Base-by-base conservation (phyloP, 2,888 invertebrate species). In the Piscicola geometra region DNA sequence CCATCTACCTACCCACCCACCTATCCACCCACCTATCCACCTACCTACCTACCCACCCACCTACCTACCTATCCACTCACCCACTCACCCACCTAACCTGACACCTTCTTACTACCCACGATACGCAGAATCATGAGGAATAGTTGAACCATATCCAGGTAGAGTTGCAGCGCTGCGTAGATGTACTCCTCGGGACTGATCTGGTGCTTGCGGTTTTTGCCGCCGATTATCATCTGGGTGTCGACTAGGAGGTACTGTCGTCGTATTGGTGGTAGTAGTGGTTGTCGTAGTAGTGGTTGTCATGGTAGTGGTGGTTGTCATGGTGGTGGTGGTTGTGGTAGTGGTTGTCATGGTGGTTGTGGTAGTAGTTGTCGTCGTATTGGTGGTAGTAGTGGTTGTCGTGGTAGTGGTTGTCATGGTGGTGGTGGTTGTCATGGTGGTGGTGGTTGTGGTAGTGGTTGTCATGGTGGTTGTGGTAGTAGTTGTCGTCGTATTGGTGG, bases 151-250 rank as follows among this genome's bases (percentile, higher is more conserved):
- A 90, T 87, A 81, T 91, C 90, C 77, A 90, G 85, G 82, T 90
- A 90, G 76, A 90, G 86, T 81, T 88, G 88, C 50, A 89, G 85
- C 0, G 89, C 88, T 21, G 88, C 90, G 78, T 87, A 88, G 80
- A 90, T 87, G 81, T 90, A 88, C 82, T 90, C 90, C 82, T 90
- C 89, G 0, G 90, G 88, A 60, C 87, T 87, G 76, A 90, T 79
- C 81, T 89, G 88, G 78, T 88, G 84, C 80, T 88, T 88, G 78
- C 88, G 85, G 47, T 76, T 56, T 33, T 68, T 64, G 21, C 90
- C 90, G 30, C 90, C 90, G 84, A 90, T 87, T 47, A 90, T 87
- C 84, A 88, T 87, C 85, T 90, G 90, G 18, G 90, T 88, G 83
- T 90, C 90, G 79, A 88, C 90, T 80, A 89, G 88, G 80, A 90